phyloP scores from a whole-genome alignment of 2,113 vertebrate genomes.

The Tachycineta bicolor region DNA sequence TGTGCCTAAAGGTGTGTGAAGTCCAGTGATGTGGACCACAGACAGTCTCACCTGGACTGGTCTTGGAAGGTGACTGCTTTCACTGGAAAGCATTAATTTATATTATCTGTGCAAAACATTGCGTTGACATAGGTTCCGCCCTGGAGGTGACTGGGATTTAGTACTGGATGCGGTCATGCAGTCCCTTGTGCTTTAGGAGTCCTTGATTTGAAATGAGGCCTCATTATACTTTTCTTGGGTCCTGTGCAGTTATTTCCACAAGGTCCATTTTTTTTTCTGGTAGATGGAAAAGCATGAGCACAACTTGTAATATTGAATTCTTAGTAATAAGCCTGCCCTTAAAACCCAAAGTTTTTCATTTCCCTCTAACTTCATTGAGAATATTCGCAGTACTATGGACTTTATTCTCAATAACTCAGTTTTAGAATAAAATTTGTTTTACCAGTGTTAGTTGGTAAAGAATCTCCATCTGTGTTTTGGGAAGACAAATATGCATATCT shows the following conservation, averaged over 20 bases:
- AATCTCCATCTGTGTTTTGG: not conserved
- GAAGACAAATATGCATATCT: not conserved
- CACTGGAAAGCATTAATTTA: not conserved
- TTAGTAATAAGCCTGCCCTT: not conserved
- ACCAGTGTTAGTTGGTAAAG: not conserved
- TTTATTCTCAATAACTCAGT: not conserved
- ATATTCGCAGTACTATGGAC: not conserved
- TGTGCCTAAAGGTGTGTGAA: not conserved
- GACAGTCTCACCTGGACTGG: not conserved
- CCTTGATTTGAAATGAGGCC: not conserved
- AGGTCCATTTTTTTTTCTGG: not conserved
- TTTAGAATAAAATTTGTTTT: not conserved
- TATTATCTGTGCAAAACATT: not conserved
- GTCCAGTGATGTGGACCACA: not conserved
- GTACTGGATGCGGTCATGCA: not conserved
- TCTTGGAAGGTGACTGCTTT: not conserved
- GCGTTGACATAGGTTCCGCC: not conserved
- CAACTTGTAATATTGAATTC: fast-evolving
- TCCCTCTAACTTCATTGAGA: not conserved
- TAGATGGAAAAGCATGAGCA: not conserved
- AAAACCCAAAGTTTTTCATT: not conserved
- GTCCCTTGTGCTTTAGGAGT: not conserved
- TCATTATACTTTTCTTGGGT: not conserved
- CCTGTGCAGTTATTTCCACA: not conserved
- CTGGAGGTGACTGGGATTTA: not conserved